Base-by-base conservation (phyloP, 2,797 vertebrate species). In the Channallabes apus region DNA sequence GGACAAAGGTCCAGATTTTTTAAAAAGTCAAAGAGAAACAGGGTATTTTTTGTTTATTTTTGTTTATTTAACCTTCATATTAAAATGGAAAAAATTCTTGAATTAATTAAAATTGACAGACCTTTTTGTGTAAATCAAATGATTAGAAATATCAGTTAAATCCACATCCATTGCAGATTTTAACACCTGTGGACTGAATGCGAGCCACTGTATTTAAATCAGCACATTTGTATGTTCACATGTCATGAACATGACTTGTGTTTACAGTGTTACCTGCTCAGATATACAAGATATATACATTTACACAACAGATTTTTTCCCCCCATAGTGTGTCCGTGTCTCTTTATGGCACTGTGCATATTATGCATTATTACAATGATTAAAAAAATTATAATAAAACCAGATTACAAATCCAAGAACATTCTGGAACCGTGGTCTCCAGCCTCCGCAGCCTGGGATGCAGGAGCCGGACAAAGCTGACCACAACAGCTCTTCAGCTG, bases 401-500 rank as follows among this genome's bases (percentile, higher is more conserved):
- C 24, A 27, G 41, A 73, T 7, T 8, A 76, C 14, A 22, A 27
- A 76, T 76, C 3, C 51, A 72, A 72, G 12, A 7, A 58, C 1
- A 4, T 2, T 22, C 22, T 22, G 4, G 12, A 59, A 77, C 27
- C 0, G 11, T 58, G 22, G 22, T 22, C 9, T 59, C 56, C 75
- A 77, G 73, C 27, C 27, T 75, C 51, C 17, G 3, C 12, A n/a
- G 24, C 18, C 8, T 41, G 58, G 77, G 29, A 67, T 14, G 79
- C 18, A 20, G 12, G 22, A n/a, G 91, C 82, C 86, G 91, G 90
- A 90, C 91, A 93, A 94, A 91, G 96, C 97, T 95, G 96, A 96
- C 95, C 96, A 96, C 96, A 97, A 96, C 97, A 99, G 98, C 98
- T 99, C 98, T 99, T 99, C 98, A 99, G 98, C 98, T 99, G 98